phyloP scores from a whole-genome alignment of 2,113 vertebrate species.

The Ptilorrhoa leucosticta region DNA sequence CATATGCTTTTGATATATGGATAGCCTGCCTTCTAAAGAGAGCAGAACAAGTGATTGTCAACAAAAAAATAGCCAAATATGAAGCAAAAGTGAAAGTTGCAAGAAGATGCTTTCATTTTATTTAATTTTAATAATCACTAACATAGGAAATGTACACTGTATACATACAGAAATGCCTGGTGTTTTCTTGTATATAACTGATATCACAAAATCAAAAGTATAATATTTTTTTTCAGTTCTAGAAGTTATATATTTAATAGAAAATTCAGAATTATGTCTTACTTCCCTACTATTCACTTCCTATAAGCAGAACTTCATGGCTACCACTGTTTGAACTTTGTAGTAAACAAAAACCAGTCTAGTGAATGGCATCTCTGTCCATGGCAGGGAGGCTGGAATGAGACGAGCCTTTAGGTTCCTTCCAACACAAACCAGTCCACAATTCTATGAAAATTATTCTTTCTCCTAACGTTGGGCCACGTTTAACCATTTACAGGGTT shows the following conservation, averaged over 20 bases:
- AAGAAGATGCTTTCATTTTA: background rate
- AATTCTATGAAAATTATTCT: background rate
- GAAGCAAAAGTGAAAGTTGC: background rate
- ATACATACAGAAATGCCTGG: background rate
- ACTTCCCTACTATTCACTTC: background rate
- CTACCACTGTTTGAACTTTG: background rate
- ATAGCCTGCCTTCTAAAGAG: background rate
- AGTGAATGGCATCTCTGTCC: background rate
- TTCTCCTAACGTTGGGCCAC: background rate
- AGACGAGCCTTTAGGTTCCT: background rate
- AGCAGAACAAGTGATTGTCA: background rate
- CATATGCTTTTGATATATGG: background rate
- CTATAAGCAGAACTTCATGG: background rate
- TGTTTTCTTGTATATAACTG: background rate
- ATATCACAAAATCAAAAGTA: background rate
- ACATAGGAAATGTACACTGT: background rate
- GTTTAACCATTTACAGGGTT: background rate
- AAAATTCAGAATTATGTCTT: background rate
- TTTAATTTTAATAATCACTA: background rate
- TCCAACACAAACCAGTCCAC: background rate
- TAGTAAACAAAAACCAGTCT: background rate
- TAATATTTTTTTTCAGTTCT: background rate
- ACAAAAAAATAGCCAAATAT: background rate
- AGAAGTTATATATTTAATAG: background rate
- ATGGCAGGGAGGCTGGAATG: background rate